Percentiles rank a stretch among this genome's conserved stretches.
phyloP scores from a whole-genome alignment of 1,140 invertebrate genomes.

The Gonatopus flavifemur region DNA sequence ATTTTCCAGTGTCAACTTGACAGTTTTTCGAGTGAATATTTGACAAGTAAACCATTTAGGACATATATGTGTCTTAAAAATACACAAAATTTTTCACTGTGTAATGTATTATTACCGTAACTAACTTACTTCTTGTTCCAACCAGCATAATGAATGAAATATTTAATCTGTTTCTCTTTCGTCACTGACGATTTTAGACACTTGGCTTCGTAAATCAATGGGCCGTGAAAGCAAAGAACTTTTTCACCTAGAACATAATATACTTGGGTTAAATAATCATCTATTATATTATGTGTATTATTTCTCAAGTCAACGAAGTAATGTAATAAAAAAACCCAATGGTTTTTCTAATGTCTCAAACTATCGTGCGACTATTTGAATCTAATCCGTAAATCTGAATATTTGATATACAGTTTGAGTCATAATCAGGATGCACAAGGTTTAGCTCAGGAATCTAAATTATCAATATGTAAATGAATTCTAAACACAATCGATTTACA shows the following conservation, averaged over 20 bases:
- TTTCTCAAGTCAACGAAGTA: background rate
- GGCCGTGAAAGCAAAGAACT: slow-evolving; percentile 95
- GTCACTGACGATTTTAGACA: slow-evolving; percentile 81
- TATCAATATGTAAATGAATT: too few relatives aligned
- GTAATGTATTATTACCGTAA: too few relatives aligned
- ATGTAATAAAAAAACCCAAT: slow-evolving; percentile 1
- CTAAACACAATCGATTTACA: too few relatives aligned
- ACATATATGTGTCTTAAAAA: too few relatives aligned
- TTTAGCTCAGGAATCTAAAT: too few relatives aligned
- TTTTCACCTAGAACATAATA: slow-evolving; percentile 74
- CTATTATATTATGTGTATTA: background rate
- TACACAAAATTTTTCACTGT: too few relatives aligned
- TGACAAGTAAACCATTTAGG: too few relatives aligned
- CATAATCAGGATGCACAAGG: background rate
- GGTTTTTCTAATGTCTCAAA: too few relatives aligned
- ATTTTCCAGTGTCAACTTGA: too few relatives aligned
- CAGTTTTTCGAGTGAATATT: too few relatives aligned
- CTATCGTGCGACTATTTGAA: too few relatives aligned
- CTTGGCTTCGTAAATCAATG: slow-evolving; percentile 94
- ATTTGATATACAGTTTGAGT: background rate
- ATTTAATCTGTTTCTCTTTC: slow-evolving; percentile 85
- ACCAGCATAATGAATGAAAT: slow-evolving; percentile 95
- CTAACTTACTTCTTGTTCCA: slow-evolving; percentile 95
- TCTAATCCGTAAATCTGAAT: too few relatives aligned
- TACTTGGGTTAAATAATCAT: background rate